Evolutionary conservation across 2,113 vertebrate species (phyloP), one percentile per base, ranked within the genome.

Genomic region (Trichomycterus rosablanca): DNA sequence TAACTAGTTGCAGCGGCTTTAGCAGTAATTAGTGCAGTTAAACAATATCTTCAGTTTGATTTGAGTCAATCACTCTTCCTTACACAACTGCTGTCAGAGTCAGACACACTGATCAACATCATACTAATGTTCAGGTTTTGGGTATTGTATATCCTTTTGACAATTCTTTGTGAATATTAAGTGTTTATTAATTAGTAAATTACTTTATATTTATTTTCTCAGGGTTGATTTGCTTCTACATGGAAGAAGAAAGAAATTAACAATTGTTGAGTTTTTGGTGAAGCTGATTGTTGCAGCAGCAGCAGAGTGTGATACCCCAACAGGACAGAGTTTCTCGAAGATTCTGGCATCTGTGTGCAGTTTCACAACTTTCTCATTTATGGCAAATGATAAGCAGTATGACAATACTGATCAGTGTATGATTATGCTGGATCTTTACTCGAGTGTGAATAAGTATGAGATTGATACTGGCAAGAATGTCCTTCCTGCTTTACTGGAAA

Each of bases 341-440:
- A 40, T 56, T 22, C 8, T 72, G 12, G 14, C 49, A 48, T 64
- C 60, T 32, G 23, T 63, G 32, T 64, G 66, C 28, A 51, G 23
- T 12, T 71, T 66, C 63, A 57, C 14, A 1, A 37, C 45, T 40
- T 63, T 63, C 32, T 35, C 40, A 11, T 30, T 43, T 20, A 6
- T 10, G 39, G 55, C 12, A n/a, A 7, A 56, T 2, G 30, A 26
- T 32, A 0, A 15, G 32, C 1, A 2, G 7, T 24, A 1, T 19
- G 2, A 57, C 15, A 32, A 6, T 7, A 5, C 20, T 24, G 3
- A 2, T 11, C 28, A 58, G 3, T 22, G 46, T 61, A 39, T 57
- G 12, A 28, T 68, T 15, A 56, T 71, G 45, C 37, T 73, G 6
- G 63, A 70, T 37, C 52, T 69, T 28, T 67, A 2, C 32, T 62